Conservation (phyloP, 2,797 vertebrate genomes). For the Macrochelys suwanniensis region DNA sequence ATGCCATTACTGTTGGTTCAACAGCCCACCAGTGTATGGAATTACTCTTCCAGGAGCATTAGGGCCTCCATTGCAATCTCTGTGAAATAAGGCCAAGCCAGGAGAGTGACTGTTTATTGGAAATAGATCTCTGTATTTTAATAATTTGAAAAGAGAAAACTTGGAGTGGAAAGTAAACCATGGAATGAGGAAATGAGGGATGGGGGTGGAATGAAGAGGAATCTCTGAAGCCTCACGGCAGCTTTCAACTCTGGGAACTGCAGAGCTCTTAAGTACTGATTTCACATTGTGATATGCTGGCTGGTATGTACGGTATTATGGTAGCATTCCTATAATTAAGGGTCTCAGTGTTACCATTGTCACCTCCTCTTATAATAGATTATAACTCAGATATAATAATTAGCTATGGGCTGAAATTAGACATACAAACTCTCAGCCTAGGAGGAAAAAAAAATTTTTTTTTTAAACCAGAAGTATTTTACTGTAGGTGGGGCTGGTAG, state of each 20-base stretch:
- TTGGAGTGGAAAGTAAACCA: not conserved
- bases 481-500: conserved; percentile 18
- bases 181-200: not conserved
- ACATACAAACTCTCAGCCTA: not conserved
- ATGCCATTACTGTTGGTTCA: not conserved
- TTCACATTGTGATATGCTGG: conserved; percentile 22
- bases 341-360: conserved; percentile 22
- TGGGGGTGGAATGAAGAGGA: not conserved
- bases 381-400: conserved; percentile 38
- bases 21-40: not conserved
- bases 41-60: not conserved
- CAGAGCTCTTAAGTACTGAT: conserved; percentile 6
- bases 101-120: not conserved
- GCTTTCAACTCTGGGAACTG: not conserved
- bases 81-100: not conserved
- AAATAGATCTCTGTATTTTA: not conserved
- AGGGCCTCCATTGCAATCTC: not conserved
- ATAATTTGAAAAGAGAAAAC: not conserved
- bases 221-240: not conserved
- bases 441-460: not conserved
- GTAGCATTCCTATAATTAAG: conserved; percentile 55
- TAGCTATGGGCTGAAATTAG: conserved; percentile 39
- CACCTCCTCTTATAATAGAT: conserved; percentile 26
- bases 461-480: conserved; percentile 34
- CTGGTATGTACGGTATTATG: conserved; percentile 27